Base-by-base conservation (phyloP, 2,113 vertebrate species). In the Chascanopsetta lugubris region DNA sequence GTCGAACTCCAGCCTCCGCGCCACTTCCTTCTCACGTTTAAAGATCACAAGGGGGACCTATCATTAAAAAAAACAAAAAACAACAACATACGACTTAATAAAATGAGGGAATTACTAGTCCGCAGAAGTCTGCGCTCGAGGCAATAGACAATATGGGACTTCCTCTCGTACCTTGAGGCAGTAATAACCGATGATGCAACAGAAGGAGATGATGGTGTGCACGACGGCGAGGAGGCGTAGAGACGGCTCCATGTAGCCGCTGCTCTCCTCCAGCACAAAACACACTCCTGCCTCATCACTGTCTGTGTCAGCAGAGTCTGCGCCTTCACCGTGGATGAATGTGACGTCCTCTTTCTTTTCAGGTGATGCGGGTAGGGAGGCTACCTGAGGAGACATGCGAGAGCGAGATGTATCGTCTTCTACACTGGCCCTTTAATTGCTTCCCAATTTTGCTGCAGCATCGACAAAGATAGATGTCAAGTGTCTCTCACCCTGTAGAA, bases 121-220 rank as follows among this genome's bases (percentile, higher is more conserved):
- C 50, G 20, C 6, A 22, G 48, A 63, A 40, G 26, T 6, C 13
- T 9, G 0, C 3, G 13, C 21, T 34, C 1, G 1, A 55, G 34
- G 9, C 1, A 0, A 49, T n/a, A n/a, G n/a, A n/a, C n/a, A n/a
- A n/a, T n/a, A n/a, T n/a, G n/a, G n/a, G n/a, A n/a, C n/a, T n/a
- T n/a, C n/a, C n/a, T n/a, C n/a, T n/a, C 86, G 79, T 89, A 96
- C 97, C 90, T 99, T 99, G 66, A 99, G 85, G 87, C 95, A 96
- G 84, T 97, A 97, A 89, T 99, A 99, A 6, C 97, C 96, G 50
- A 98, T 97, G 82, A 99, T 99, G 79, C 95, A 98, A 82, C 95
- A 97, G 89, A 97, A 97, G 29, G 97, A 96, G 73, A 98, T 95
- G 82, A 98, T 79, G 0, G 96, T 98, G 85, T 99, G 97, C 0